Percentiles rank a stretch among this genome's conserved stretches.
These are phyloP conservation scores for Sanderia malayensis DNA, from an alignment of 30 jellyfish, hydroid and myxozoan genomes.

Conservation along the genomic window DNA sequence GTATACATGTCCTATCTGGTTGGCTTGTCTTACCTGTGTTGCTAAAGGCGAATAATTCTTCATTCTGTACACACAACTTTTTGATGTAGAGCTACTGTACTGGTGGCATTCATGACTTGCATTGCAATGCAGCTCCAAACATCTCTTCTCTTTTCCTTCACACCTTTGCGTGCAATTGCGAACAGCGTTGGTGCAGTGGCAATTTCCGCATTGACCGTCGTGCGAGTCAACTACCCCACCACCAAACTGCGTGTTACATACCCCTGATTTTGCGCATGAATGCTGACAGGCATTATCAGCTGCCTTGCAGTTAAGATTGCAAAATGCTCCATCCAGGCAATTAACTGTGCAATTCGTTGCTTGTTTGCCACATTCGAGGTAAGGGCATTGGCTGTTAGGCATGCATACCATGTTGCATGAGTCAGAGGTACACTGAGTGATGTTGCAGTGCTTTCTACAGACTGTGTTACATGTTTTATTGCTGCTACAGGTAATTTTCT, in stretches of 20 bases:
- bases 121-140: slow-evolving; percentile 33
- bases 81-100: slow-evolving; percentile 29
- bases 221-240: slow-evolving; percentile 25
- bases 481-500: slow-evolving; percentile 4
- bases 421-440: slow-evolving; percentile 7
- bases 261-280: slow-evolving; percentile 45
- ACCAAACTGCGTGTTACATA: slow-evolving; percentile 30
- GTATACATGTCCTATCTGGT: too few relatives aligned
- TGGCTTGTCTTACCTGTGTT: slow-evolving; percentile 53
- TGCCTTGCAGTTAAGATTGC: slow-evolving; percentile 38
- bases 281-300: slow-evolving; percentile 29
- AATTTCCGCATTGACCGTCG: slow-evolving; percentile 46
- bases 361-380: slow-evolving; percentile 21
- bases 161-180: slow-evolving; percentile 56
- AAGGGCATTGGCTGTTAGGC: slow-evolving; percentile 29
- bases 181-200: slow-evolving; percentile 32
- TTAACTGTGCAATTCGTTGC: slow-evolving; percentile 23
- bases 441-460: slow-evolving; percentile 38
- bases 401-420: slow-evolving; percentile 29
- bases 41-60: slow-evolving; percentile 29
- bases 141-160: slow-evolving; percentile 12
- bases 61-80: slow-evolving; percentile 37
- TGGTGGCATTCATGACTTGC: slow-evolving; percentile 45
- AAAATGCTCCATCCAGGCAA: slow-evolving; percentile 32
- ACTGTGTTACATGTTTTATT: slow-evolving; percentile 2